phyloP scores from a whole-genome alignment of 92 coral and sea anemone genomes.

The Virgularia gustaviana region DNA sequence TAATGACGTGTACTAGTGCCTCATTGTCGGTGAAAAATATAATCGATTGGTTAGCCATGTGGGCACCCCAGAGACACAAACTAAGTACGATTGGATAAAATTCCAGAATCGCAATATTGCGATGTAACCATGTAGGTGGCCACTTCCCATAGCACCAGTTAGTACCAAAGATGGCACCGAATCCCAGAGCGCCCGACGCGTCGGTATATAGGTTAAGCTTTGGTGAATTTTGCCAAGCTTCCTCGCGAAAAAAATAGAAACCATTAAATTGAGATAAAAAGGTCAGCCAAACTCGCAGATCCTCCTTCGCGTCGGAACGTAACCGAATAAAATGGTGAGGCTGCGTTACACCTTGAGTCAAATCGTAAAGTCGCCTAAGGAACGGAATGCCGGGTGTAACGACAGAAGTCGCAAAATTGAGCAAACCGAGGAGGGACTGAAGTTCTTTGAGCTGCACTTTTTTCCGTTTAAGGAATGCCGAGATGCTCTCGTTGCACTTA shows the following conservation, averaged over 20 bases:
- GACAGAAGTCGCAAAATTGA: slow-evolving; percentile 54
- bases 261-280: too few species aligned
- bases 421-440: slow-evolving; percentile 52
- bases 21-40: too few species aligned
- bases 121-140: too few species aligned
- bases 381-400: slow-evolving; percentile 51
- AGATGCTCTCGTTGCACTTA: neutral
- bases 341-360: slow-evolving; percentile 23
- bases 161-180: slow-evolving; percentile 45
- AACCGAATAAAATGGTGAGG: slow-evolving; percentile 38
- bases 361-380: slow-evolving; percentile 37
- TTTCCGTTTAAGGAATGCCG: slow-evolving; percentile 3
- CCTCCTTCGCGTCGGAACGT: slow-evolving; percentile 35
- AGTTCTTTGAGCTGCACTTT: slow-evolving; percentile 35
- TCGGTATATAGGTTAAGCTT: slow-evolving; percentile 28
- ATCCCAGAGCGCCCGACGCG: slow-evolving; percentile 46
- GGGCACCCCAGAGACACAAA: slow-evolving; percentile 18
- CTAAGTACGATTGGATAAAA: too few species aligned
- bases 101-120: too few species aligned
- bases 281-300: slow-evolving; percentile 39
- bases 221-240: slow-evolving; percentile 12
- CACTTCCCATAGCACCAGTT: slow-evolving; percentile 49
- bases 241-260: too few species aligned
- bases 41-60: slow-evolving; percentile 15
- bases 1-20: too few species aligned